Evolutionary conservation across 2,113 vertebrate species (phyloP).

Genomic region (Arizona elegans): DNA sequence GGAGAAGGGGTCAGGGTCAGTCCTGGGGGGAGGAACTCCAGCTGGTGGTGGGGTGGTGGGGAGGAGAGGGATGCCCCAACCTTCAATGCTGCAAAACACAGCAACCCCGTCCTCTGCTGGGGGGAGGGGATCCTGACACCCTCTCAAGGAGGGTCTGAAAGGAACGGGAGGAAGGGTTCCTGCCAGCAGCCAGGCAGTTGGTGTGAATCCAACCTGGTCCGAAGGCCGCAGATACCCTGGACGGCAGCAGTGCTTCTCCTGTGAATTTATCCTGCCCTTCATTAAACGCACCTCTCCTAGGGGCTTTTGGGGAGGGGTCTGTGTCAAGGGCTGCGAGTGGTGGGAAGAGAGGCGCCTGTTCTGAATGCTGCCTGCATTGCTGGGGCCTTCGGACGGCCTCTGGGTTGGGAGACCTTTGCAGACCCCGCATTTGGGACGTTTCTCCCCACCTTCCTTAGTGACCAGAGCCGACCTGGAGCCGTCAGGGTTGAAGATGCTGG

Average conservation of each 20-base stretch:
- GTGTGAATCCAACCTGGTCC: neutral
- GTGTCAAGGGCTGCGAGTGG: neutral
- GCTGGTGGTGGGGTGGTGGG: neutral
- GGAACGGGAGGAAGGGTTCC: neutral
- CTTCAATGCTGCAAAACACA: neutral
- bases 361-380: neutral
- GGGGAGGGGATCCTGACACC: too few species aligned
- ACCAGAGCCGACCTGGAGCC: conserved; percentile 74
- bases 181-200: neutral
- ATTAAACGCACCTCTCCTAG: neutral
- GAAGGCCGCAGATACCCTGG: neutral
- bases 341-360: accelerated
- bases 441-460: conserved; percentile 65
- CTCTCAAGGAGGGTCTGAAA: neutral
- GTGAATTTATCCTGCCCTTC: neutral
- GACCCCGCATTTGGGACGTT: neutral
- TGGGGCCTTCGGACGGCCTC: too few species aligned
- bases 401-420: neutral
- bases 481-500: conserved; percentile 91
- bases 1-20: neutral
- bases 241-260: neutral
- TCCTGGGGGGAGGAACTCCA: accelerated
- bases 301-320: neutral
- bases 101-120: neutral
- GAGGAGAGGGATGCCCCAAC: neutral